phyloP scores from a whole-genome alignment of 2,797 vertebrate genomes.

The Falco peregrinus region DNA sequence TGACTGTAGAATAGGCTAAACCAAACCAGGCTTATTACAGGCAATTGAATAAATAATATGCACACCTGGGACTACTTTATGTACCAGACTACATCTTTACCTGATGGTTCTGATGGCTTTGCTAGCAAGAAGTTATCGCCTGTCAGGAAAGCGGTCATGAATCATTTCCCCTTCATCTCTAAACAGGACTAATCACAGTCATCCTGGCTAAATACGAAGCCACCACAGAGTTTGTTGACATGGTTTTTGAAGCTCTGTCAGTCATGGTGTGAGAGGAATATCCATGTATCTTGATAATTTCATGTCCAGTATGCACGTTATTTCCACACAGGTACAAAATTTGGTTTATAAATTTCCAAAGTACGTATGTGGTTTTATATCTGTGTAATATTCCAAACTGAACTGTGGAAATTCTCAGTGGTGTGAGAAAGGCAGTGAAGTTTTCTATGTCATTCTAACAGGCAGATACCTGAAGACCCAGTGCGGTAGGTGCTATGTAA shows the following conservation, averaged over 20 bases:
- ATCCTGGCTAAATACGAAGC: not conserved
- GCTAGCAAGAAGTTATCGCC: not conserved
- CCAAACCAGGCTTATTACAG: not conserved
- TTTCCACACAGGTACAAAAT: not conserved
- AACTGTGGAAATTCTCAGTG: not conserved
- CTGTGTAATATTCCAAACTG: not conserved
- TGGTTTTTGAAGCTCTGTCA: not conserved
- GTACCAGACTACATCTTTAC: not conserved
- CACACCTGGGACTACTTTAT: not conserved
- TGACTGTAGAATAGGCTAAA: not conserved
- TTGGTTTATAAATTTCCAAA: not conserved
- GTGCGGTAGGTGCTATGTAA: not conserved
- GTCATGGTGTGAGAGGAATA: not conserved
- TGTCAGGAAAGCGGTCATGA: not conserved
- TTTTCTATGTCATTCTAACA: not conserved
- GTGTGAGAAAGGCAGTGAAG: not conserved
- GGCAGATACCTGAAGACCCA: not conserved
- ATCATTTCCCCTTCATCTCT: not conserved
- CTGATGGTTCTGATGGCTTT: not conserved
- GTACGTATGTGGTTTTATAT: not conserved
- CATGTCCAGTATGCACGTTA: not conserved
- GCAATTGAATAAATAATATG: not conserved
- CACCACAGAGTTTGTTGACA: not conserved
- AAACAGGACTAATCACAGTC: not conserved
- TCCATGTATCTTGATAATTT: not conserved